A percentile compares a stretch with the other conserved stretches of the same genome.
phyloP scores from a whole-genome alignment of 2,797 vertebrate species.

The Prunella strophiata region DNA sequence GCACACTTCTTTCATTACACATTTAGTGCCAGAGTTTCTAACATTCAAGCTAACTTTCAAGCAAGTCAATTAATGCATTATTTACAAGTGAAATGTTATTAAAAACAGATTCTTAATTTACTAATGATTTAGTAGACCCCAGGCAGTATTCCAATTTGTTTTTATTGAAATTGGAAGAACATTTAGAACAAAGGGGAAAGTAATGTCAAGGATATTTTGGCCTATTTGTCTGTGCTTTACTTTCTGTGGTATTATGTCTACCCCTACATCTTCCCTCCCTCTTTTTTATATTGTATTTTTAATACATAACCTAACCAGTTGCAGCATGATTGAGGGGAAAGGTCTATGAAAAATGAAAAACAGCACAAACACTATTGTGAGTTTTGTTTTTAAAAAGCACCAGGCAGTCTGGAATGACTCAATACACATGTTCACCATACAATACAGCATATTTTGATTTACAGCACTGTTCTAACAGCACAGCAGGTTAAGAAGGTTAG shows the following conservation, averaged over 20 bases:
- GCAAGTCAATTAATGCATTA: slow-evolving; percentile 95
- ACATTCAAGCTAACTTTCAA: slow-evolving; percentile 89
- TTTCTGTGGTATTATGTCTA: slow-evolving; percentile 61
- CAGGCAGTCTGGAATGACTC: slow-evolving; percentile 72
- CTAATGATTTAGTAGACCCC: slow-evolving; percentile 94
- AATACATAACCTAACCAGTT: slow-evolving; percentile 65
- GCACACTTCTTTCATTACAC: slow-evolving; percentile 81
- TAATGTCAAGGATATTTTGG: slow-evolving; percentile 69
- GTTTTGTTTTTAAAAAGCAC: slow-evolving; percentile 72
- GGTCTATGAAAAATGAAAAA: slow-evolving; percentile 67
- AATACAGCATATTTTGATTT: slow-evolving; percentile 73
- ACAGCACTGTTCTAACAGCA: slow-evolving; percentile 59
- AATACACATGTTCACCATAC: slow-evolving; percentile 69
- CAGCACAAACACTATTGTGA: slow-evolving; percentile 67
- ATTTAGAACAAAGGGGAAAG: slow-evolving; percentile 75
- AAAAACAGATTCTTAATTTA: slow-evolving; percentile 97
- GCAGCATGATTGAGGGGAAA: slow-evolving; percentile 62
- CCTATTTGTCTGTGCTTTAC: slow-evolving; percentile 57
- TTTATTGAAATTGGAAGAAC: slow-evolving; percentile 84
- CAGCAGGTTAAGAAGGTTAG: slow-evolving; percentile 77
- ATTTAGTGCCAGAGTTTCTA: slow-evolving; percentile 82
- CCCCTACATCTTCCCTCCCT: slow-evolving; percentile 54
- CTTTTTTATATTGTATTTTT: slow-evolving; percentile 63
- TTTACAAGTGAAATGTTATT: slow-evolving; percentile 97
- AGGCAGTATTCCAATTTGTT: slow-evolving; percentile 92